Conservation (phyloP, 2,113 vertebrate species). For the Corvus hawaiiensis region DNA sequence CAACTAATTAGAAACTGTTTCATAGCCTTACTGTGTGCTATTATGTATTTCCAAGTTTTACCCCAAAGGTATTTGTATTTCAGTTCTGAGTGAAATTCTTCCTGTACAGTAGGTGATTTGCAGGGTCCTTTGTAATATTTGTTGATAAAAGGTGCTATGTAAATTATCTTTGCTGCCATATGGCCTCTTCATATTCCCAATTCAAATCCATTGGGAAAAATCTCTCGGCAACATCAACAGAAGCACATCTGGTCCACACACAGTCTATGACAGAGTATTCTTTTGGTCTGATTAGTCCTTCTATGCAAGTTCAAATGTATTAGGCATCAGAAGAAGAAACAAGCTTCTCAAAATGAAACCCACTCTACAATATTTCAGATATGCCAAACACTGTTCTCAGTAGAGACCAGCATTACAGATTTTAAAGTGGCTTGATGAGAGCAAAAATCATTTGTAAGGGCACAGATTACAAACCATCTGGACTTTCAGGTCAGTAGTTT, state of each 20-base stretch:
- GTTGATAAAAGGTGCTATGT: conserved; percentile 21
- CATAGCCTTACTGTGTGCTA: background rate
- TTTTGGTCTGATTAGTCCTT: conserved; percentile 8
- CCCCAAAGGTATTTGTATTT: conserved; percentile 7
- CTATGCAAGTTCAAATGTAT: background rate
- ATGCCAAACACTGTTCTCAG: background rate
- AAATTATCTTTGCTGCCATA: conserved; percentile 34
- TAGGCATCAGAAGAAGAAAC: background rate
- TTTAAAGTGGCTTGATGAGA: background rate
- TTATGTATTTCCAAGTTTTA: background rate
- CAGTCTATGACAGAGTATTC: background rate
- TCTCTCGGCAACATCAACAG: background rate
- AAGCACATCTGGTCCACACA: background rate
- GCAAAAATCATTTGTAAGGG: background rate
- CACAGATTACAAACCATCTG: background rate
- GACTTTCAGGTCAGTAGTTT: background rate
- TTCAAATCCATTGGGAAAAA: conserved; percentile 5
- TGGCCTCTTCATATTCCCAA: background rate
- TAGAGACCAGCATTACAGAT: background rate
- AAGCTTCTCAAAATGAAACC: background rate
- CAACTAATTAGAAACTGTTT: background rate
- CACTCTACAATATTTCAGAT: background rate
- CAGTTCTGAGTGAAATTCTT: conserved; percentile 7
- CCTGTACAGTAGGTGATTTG: background rate
- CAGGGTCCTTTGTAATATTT: conserved; percentile 35